phyloP scores from a whole-genome alignment of 2,797 vertebrate genomes.

The Synaphobranchus kaupii region DNA sequence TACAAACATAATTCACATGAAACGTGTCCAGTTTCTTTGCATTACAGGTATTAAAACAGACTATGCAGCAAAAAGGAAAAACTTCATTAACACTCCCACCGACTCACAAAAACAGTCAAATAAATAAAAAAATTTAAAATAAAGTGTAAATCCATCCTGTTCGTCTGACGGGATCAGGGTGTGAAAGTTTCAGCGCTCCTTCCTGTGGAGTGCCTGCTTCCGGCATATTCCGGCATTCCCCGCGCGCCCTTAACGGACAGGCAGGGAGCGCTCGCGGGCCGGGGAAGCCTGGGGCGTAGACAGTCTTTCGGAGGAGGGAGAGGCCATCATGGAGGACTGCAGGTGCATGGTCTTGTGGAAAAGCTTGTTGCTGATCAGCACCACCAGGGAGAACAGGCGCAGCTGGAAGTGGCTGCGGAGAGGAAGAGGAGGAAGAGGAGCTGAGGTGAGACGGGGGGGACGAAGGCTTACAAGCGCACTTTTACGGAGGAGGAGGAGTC shows the following conservation, averaged over 20 bases:
- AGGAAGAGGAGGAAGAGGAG: background rate
- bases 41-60: conserved; percentile 30
- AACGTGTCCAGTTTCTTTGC: conserved; percentile 50
- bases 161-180: background rate
- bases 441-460: background rate
- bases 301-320: conserved; percentile 72
- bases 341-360: conserved; percentile 97
- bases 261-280: conserved; percentile 71
- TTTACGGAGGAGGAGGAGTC: background rate
- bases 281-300: conserved; percentile 84
- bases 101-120: conserved; percentile 1
- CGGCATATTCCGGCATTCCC: conserved; percentile 28
- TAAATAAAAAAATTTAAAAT: background rate
- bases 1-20: conserved; percentile 56
- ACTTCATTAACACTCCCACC: background rate
- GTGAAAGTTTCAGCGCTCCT: background rate
- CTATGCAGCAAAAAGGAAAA: conserved; percentile 51
- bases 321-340: conserved; percentile 84
- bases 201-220: conserved; percentile 8
- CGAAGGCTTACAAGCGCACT: background rate
- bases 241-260: conserved; percentile 62
- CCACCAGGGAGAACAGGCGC: conserved; percentile 95
- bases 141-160: conserved; percentile 5
- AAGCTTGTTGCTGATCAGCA: conserved; percentile 96
- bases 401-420: conserved; percentile 90